A percentile compares a stretch with the other conserved stretches of the same genome.
Evolutionary conservation across 2,888 invertebrate genomes (phyloP).

Genomic region (Drosophila koepferae): DNA sequence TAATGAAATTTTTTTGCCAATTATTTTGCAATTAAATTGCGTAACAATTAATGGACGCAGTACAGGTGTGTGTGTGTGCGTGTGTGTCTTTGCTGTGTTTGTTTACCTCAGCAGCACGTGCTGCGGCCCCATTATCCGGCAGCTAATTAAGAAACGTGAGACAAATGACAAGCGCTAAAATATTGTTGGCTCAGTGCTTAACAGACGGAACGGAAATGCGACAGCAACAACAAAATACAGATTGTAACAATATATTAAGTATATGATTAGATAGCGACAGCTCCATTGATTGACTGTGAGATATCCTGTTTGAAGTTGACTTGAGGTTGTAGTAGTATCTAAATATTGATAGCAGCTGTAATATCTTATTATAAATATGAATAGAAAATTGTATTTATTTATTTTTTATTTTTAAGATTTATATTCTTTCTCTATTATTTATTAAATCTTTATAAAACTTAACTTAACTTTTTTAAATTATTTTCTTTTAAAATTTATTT

Average conservation of each 20-base stretch:
- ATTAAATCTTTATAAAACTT: too few species aligned
- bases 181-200: conserved; percentile 55
- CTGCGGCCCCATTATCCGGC: conserved; percentile 66
- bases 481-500: too few species aligned
- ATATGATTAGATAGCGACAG: background rate
- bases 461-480: too few species aligned
- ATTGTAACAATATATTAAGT: background rate
- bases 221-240: background rate
- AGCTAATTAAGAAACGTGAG: conserved; percentile 82
- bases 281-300: background rate
- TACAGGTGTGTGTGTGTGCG: background rate
- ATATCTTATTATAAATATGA: too few species aligned
- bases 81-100: conserved; percentile 18
- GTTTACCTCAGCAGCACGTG: conserved; percentile 65
- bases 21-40: conserved; percentile 79
- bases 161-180: conserved; percentile 76
- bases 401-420: too few species aligned
- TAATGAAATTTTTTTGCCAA: conserved; percentile 72
- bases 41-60: conserved; percentile 53
- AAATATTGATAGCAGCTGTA: too few species aligned
- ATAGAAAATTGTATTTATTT: too few species aligned
- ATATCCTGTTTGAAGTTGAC: background rate
- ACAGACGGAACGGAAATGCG: conserved; percentile 1
- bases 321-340: too few species aligned
- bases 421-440: too few species aligned